These are phyloP conservation scores for Scaptomyza tumidula DNA, from an alignment of 2,888 invertebrate genomes.

Conservation along the genomic window DNA sequence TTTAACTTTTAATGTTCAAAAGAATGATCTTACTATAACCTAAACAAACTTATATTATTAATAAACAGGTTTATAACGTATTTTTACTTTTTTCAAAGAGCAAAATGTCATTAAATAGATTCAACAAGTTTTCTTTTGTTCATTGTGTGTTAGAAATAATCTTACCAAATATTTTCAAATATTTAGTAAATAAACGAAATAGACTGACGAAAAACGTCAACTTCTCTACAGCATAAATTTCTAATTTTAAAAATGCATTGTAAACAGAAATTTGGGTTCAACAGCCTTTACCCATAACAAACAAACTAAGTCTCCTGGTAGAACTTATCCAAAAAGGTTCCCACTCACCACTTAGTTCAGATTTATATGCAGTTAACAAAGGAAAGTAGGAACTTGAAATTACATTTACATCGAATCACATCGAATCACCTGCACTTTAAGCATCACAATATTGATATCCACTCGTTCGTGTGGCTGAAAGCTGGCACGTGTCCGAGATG, in stretches of 20 bases:
- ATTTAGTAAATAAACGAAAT: neutral
- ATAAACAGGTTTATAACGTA: no score
- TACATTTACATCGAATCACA: conserved; percentile 9
- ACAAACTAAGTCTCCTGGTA: conserved; percentile 16
- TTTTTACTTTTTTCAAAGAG: no score
- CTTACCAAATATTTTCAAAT: neutral
- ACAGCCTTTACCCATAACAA: conserved; percentile 11
- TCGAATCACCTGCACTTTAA: conserved; percentile 71
- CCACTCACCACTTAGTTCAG: conserved; percentile 13
- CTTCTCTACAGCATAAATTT: neutral
- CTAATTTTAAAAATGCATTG: neutral
- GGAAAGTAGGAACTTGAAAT: conserved; percentile 17
- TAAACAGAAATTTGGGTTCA: conserved; percentile 14
- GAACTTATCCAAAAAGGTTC: conserved; percentile 7
- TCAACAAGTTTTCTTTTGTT: neutral
- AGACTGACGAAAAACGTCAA: neutral
- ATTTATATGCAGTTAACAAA: neutral
- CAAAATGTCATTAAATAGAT: neutral
- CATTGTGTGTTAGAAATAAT: neutral
- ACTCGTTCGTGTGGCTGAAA: conserved; percentile 42
- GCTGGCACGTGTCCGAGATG: conserved; percentile 22
- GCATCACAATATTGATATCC: conserved; percentile 72
- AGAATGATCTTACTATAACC: no score
- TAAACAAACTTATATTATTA: no score
- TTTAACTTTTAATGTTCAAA: no score